Base-by-base conservation (phyloP, 2,888 invertebrate species). In the Cephonodes hylas region DNA sequence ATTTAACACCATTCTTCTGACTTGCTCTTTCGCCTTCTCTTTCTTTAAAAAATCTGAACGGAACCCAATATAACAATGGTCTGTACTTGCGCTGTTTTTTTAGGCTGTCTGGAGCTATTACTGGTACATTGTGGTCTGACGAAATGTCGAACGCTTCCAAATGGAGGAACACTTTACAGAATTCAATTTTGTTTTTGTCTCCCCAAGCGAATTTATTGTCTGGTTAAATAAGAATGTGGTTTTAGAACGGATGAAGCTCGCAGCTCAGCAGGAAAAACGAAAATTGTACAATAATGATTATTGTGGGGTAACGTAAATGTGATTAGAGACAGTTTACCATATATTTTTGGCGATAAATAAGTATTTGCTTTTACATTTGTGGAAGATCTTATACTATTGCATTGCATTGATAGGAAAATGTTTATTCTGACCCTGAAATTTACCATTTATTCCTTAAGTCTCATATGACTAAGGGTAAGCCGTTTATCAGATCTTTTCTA, bases 61-160 rank as follows among this genome's bases (percentile, higher is more conserved):
- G 61, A 62, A 62, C 48, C 18, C 3, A 10, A 20, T 18, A 6
- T 2, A 1, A n/a, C 31, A 20, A 25, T 20, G 22, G 4, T 18
- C 3, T 22, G 34, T 31, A 5, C 18, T 44, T 10, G 20, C 27
- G 15, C 25, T 0, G 1, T 57, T 25, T 38, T 45, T 38, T 45
- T 42, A 42, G 6, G 34, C 20, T 64, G 63, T 68, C 63, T 64
- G 44, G 60, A 63, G 61, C 27, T 42, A 63, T 63, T 63, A 53
- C 31, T 42, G 27, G 31, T 61, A 58, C 59, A 42, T 48, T 44
- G 38, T 61, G 61, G 42, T 62, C 68, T 74, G 73, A 75, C 73
- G 73, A 75, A 75, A 74, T 68, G 73, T 72, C 71, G 71, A 73
- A 75, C 65, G 67, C 63, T 66, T 67, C 66, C 63, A 66, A 68